These are phyloP conservation scores for Triplophysa siluroides DNA, from an alignment of 2,113 vertebrate species.

Conservation along the genomic window DNA sequence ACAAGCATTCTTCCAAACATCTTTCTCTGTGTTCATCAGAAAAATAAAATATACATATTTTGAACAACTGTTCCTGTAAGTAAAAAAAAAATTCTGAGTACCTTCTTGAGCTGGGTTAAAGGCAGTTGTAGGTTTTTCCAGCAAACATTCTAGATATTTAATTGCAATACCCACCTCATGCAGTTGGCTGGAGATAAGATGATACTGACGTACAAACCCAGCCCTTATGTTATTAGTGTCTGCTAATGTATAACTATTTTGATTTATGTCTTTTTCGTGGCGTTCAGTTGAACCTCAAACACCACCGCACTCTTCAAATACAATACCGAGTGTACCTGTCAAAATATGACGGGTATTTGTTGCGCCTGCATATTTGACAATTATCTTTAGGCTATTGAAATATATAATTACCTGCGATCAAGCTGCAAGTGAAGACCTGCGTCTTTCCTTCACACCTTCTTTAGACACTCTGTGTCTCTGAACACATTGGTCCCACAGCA, in stretches of 20 bases:
- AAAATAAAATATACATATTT: too few species aligned
- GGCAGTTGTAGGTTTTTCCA: too few species aligned
- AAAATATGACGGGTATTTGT: background rate
- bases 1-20: too few species aligned
- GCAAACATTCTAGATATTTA: slow-evolving; percentile 5
- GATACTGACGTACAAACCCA: background rate
- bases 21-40: too few species aligned
- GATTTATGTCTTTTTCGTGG: background rate
- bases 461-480: background rate
- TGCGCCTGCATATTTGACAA: slow-evolving; percentile 27
- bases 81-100: too few species aligned
- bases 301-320: background rate
- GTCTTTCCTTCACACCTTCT: background rate
- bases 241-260: background rate
- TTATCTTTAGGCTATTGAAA: slow-evolving; percentile 39
- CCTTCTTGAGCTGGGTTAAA: too few species aligned
- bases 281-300: slow-evolving; percentile 6
- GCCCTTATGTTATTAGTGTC: background rate
- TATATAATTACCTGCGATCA: slow-evolving; percentile 22
- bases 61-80: too few species aligned
- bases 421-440: slow-evolving; percentile 24
- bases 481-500: background rate
- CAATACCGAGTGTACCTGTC: background rate
- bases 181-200: background rate
- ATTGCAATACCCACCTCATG: background rate